Base-by-base conservation (phyloP, 2,113 vertebrate genomes). In the Ailuropoda melanoleuca region DNA sequence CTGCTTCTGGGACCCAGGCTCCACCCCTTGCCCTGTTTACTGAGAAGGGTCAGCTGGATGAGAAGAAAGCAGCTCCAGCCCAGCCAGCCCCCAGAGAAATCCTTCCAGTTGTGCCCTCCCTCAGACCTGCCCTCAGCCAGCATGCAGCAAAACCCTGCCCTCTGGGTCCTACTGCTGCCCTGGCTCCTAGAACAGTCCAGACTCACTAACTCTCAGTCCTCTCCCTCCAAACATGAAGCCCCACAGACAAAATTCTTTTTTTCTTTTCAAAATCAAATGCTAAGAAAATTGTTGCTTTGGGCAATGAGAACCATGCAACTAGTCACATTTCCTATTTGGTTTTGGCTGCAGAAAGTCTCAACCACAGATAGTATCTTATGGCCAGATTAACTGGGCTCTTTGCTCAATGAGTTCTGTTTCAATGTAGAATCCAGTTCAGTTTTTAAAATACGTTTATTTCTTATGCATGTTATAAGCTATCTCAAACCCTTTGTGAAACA, bases 201-300 rank as follows among this genome's bases (percentile, higher is more conserved):
- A 56, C 64, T 23, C 1, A 17, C 31, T n/a, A n/a, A 48, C 24
- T 50, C 62, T 53, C 77, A 17, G 82, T 46, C 29, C 58, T 29
- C 4, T 6, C 78, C 39, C 31, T 68, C 70, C n/a, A 82, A 64
- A 86, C n/a, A 56, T 1, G 53, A 88, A 85, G 10, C 29, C 66
- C 64, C 91, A 62, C 31, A 11, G 29, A 34, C 68, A 84, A 60
- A 88, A 58, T 62, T 56, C 13, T 43, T 43, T 43, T 60, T 58
- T 66, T 46, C 23, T 62, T 66, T 88, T 70, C 18, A 39, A 92
- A 97, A 85, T 83, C 90, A 81, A 87, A 78, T 13, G 21, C 85
- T 68, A 62, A 88, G 91, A 72, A 92, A 82, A 93, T 21, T 6
- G 12, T 26, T 81, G 56, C 43, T 29, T 26, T 37, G 39, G 12